Conservation (phyloP, 2,113 vertebrate species). For the Myanophis thanlyinensis region DNA sequence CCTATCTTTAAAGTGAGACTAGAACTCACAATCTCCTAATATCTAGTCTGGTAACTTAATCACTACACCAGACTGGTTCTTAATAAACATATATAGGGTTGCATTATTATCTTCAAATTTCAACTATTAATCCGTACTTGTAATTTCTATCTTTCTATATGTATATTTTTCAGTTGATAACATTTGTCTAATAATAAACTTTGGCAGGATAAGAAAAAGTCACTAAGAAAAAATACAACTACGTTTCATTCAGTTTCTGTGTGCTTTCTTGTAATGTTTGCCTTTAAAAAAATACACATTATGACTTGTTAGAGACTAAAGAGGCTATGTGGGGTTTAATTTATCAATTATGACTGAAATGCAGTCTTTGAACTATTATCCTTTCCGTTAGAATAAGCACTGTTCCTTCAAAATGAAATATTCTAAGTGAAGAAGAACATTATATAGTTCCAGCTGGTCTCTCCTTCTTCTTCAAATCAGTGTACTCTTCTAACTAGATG, state of each 20-base stretch:
- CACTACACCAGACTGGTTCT: not conserved
- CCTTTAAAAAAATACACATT: not conserved
- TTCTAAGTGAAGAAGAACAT: not conserved
- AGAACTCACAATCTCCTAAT: not conserved
- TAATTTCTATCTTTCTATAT: not conserved
- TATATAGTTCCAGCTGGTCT: not conserved
- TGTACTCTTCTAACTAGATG: slow-evolving; percentile 41
- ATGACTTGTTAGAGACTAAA: not conserved
- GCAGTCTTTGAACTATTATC: not conserved
- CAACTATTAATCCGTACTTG: not conserved
- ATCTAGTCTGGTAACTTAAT: not conserved
- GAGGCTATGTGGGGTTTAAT: not conserved
- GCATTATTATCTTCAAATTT: not conserved
- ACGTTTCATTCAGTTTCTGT: not conserved
- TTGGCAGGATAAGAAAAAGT: not conserved
- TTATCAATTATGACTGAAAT: not conserved
- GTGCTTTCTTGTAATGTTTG: not conserved
- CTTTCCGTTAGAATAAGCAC: not conserved
- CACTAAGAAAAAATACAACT: not conserved
- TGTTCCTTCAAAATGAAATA: not conserved
- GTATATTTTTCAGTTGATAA: not conserved
- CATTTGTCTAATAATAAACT: not conserved
- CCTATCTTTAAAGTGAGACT: not conserved
- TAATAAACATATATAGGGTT: not conserved
- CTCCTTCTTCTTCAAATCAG: slow-evolving; percentile 33